Evolutionary conservation across 2,797 vertebrate species (phyloP).

Genomic region (Pempheris klunzingeri): DNA sequence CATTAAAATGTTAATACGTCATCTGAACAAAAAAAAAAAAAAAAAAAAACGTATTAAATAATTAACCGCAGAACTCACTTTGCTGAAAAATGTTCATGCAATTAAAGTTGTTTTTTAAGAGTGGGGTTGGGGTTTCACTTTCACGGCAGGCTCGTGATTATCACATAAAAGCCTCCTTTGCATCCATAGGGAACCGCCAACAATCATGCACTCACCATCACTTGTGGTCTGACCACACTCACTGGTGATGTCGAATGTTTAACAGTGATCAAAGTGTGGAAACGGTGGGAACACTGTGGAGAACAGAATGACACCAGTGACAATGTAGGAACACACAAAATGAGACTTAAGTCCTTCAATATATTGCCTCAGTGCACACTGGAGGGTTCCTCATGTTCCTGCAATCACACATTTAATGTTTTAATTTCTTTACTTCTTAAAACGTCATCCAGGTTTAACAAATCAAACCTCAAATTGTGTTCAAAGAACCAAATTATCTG

Average conservation of each 20-base stretch:
- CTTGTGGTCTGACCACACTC: neutral
- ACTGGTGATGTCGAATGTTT: neutral
- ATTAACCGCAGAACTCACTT: neutral
- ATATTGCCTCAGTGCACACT: neutral
- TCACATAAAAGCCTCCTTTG: neutral
- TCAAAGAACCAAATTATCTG: neutral
- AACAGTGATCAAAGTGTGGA: neutral
- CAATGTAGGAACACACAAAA: neutral
- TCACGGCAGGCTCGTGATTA: neutral
- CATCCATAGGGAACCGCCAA: too few relatives aligned
- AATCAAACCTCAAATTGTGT: neutral
- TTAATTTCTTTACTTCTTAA: too few relatives aligned
- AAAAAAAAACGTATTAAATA: neutral
- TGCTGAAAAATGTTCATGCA: neutral
- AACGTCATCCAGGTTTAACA: neutral
- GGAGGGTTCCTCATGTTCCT: neutral
- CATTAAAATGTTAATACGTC: too few relatives aligned
- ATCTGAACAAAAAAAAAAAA: too few relatives aligned
- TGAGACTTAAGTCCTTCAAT: neutral
- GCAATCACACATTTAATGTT: too few relatives aligned
- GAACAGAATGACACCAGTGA: neutral
- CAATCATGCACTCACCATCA: neutral
- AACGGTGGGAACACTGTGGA: neutral
- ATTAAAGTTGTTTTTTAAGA: neutral
- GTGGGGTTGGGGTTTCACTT: neutral